Conservation (phyloP, 2,888 invertebrate genomes). For the Eulithis testata region DNA sequence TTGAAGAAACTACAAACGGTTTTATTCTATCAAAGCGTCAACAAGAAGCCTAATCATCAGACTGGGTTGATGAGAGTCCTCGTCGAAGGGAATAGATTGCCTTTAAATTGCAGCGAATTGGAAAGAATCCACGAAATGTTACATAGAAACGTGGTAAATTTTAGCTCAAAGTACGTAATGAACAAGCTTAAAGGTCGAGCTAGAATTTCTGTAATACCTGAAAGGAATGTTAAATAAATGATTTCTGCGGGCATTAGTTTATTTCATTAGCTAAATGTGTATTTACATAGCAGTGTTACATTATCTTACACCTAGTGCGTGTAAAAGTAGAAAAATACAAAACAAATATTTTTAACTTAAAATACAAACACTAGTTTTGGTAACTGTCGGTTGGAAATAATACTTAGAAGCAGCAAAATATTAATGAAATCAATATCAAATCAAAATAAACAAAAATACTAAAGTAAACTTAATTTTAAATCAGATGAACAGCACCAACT, state of each 20-base stretch:
- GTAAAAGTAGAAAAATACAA: conserved; percentile 17
- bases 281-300: conserved; percentile 47
- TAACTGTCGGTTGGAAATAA: conserved; percentile 57
- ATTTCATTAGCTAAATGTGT: conserved; percentile 46
- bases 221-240: conserved; percentile 25
- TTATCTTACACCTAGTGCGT: conserved; percentile 26
- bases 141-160: conserved; percentile 32
- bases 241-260: conserved; percentile 29
- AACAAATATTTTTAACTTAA: conserved; percentile 34
- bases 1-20: conserved; percentile 52
- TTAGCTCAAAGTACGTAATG: conserved; percentile 15
- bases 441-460: background rate
- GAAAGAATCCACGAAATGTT: conserved; percentile 45
- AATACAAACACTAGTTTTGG: conserved; percentile 64
- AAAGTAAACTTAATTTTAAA: too few relatives aligned
- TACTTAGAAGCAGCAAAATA: background rate
- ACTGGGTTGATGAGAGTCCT: conserved; percentile 56
- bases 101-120: conserved; percentile 49
- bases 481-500: conserved; percentile 70
- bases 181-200: conserved; percentile 35
- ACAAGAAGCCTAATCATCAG: conserved; percentile 37
- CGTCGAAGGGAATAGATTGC: conserved; percentile 62
- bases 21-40: conserved; percentile 51
- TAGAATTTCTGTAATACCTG: conserved; percentile 39
- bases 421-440: background rate